A percentile compares a stretch with the other conserved stretches of the same genome.
Conservation (phyloP, 1,140 invertebrate species). For the Caerostris darwini region DNA sequence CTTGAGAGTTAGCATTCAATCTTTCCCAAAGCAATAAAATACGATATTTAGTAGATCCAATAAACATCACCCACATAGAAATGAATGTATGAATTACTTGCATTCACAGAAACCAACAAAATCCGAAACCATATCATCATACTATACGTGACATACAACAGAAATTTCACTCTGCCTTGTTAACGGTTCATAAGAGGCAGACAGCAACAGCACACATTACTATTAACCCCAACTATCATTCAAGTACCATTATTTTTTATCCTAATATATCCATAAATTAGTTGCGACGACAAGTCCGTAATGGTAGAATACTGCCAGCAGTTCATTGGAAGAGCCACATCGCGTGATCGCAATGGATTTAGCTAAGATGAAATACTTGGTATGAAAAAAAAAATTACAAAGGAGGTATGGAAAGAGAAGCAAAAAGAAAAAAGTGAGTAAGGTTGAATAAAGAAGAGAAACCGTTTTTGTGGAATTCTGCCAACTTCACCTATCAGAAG, state of each 20-base stretch:
- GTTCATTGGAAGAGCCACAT: constrained; percentile 11
- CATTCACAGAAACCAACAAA: too few relatives aligned
- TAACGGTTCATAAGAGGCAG: background rate
- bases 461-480: constrained; percentile 60
- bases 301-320: constrained; percentile 20
- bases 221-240: constrained; percentile 57
- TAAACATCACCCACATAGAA: too few relatives aligned
- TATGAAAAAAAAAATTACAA: background rate
- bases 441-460: constrained; percentile 38
- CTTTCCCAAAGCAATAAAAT: too few relatives aligned
- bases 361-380: constrained; percentile 21
- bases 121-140: too few relatives aligned
- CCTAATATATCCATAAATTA: constrained; percentile 62
- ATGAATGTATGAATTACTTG: too few relatives aligned
- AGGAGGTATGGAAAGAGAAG: background rate
- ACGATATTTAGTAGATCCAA: too few relatives aligned
- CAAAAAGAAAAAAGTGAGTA: background rate
- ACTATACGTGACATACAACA: background rate
- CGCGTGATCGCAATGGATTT: constrained; percentile 47
- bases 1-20: too few relatives aligned
- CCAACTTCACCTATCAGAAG: constrained; percentile 59
- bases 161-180: background rate
- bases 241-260: constrained; percentile 58
- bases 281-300: constrained; percentile 59
- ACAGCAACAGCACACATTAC: constrained; percentile 42